phyloP scores from a whole-genome alignment of 1,140 invertebrate species.

The Ceratitis capitata region DNA sequence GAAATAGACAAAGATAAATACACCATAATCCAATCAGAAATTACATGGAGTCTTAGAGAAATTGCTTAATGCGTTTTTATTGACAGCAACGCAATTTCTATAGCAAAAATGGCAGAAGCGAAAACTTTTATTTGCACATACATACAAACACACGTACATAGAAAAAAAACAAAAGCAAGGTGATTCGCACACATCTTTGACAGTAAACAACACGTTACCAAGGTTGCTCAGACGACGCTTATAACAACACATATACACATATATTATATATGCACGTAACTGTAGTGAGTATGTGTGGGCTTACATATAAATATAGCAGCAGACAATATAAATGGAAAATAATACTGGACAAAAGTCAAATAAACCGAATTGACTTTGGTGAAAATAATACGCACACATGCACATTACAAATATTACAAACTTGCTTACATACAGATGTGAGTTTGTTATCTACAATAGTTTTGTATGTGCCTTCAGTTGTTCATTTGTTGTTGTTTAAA shows the following conservation, averaged over 20 bases:
- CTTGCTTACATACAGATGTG: too few relatives aligned
- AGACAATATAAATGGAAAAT: not conserved
- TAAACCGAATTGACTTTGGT: not conserved
- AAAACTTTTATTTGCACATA: not conserved
- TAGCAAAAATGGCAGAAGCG: not conserved
- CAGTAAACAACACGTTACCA: not conserved
- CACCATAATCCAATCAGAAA: not conserved
- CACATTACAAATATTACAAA: too few relatives aligned
- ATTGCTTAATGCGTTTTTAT: constrained; percentile 12
- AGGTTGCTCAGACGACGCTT: not conserved
- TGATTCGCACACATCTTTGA: not conserved
- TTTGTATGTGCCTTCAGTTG: too few relatives aligned
- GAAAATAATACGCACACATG: not conserved
- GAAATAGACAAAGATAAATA: not conserved
- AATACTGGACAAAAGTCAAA: not conserved
- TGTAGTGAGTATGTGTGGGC: too few relatives aligned
- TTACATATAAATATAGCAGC: too few relatives aligned
- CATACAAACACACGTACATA: not conserved
- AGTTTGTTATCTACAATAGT: too few relatives aligned
- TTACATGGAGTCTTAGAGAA: not conserved
- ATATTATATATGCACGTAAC: too few relatives aligned
- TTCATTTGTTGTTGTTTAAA: too few relatives aligned
- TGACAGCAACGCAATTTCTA: constrained; percentile 9
- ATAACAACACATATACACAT: not conserved
- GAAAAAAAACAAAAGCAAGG: too few relatives aligned